These are phyloP conservation scores for Zaprionus ghesquierei DNA, from an alignment of 1,140 invertebrate species.

Conservation along the genomic window DNA sequence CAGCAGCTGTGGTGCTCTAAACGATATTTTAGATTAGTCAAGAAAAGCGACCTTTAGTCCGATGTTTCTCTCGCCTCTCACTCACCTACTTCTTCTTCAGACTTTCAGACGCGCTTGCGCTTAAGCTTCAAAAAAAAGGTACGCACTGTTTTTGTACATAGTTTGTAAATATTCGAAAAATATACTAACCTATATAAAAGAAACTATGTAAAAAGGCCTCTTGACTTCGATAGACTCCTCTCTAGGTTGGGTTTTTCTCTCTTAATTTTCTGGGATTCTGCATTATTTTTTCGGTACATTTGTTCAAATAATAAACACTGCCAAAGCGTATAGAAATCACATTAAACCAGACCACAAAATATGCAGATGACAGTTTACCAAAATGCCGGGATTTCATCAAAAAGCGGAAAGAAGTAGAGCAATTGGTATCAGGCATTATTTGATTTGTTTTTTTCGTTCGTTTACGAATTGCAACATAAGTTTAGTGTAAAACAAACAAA, in stretches of 20 bases:
- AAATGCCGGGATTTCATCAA: background rate
- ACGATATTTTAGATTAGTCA: slow-evolving; percentile 56
- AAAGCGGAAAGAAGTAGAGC: slow-evolving; percentile 23
- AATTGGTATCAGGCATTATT: slow-evolving; percentile 38
- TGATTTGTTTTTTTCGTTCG: slow-evolving; percentile 38
- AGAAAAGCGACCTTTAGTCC: slow-evolving; percentile 36
- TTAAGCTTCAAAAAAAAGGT: slow-evolving; percentile 43
- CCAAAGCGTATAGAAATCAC: slow-evolving; percentile 79
- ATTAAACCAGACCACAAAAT: slow-evolving; percentile 35
- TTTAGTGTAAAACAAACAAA: slow-evolving; percentile 50
- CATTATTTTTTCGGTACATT: slow-evolving; percentile 51
- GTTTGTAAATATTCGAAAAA: slow-evolving; percentile 61
- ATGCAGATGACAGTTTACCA: slow-evolving; percentile 14
- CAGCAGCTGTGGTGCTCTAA: slow-evolving; percentile 75
- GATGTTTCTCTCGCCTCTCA: slow-evolving; percentile 20
- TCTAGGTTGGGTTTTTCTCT: background rate
- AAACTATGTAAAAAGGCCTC: slow-evolving; percentile 25
- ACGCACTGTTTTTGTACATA: slow-evolving; percentile 70
- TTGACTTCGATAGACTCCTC: slow-evolving; percentile 4
- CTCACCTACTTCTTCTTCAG: slow-evolving; percentile 9
- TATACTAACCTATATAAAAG: background rate
- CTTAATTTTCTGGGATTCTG: background rate
- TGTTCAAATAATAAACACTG: slow-evolving; percentile 77
- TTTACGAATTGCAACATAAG: slow-evolving; percentile 26
- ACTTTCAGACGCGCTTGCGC: slow-evolving; percentile 49